Evolutionary conservation across 2,113 vertebrate species (phyloP), one percentile per base, ranked within the genome.

Genomic region (Oophaga pumilio): DNA sequence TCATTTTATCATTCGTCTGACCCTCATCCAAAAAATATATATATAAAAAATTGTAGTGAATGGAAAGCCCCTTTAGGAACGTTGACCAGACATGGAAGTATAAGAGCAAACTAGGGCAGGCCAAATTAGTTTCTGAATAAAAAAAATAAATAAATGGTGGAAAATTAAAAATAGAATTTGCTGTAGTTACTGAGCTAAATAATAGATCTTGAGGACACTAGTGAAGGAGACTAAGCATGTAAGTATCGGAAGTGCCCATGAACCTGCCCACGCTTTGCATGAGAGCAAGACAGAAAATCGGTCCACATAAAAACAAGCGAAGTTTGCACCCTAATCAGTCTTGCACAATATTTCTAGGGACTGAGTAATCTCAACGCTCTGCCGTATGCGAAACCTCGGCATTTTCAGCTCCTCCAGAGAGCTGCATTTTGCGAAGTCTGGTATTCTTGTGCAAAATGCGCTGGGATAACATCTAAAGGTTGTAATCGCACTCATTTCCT

Each of bases 401-500:
- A 66, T n/a, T 66, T n/a, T 66, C 22, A 10, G 3, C 62, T 66
- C 8, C 8, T 66, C 62, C n/a, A 24, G 24, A 69, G 66, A 26
- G 26, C 12, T 13, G 62, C 7, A 66, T 11, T 66, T 66, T 33
- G 68, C 68, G 12, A 50, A 20, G 71, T 74, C 71, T 74, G 28
- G 33, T 18, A 50, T 33, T 49, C 5, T 50, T 50, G 33, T 50
- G 71, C 43, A 22, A 9, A 20, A 74, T 4, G 53, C 18, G 6
- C 11, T 12, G 43, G 43, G 62, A 68, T 24, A 28, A 69, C 49
- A 52, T 82, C 22, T 6, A 43, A 43, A n/a, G 60, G 79, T 43
- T 33, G 57, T 62, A 81, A 62, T 62, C 33, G 13, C 8, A 13
- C 59, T 82, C 59, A 66, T 68, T 82, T 82, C 80, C 80, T 49